Base-by-base conservation (phyloP, 2,797 vertebrate species). In the Smutsia gigantea region DNA sequence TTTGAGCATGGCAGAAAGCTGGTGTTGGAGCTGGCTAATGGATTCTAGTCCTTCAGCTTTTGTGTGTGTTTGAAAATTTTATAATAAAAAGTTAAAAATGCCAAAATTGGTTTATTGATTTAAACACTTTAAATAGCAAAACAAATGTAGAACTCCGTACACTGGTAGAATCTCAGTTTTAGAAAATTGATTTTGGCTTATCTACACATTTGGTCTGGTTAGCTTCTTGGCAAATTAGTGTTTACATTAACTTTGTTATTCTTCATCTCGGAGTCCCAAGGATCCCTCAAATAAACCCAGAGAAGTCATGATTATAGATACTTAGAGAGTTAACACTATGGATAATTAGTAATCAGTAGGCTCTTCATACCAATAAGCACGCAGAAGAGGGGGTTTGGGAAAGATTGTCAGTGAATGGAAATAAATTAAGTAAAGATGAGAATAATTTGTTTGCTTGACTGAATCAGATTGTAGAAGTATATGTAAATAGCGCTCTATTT, bases 301-400 rank as follows among this genome's bases (percentile, higher is more conserved):
- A 88, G 71, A 85, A 90, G 72, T 96, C 82, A 63, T 96, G 85
- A 95, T 96, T 96, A 95, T 72, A 69, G 88, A 88, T 53, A 87
- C 88, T 95, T 94, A 95, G 93, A 87, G 90, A 97, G 92, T 96
- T 97, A 97, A 90, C 66, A 31, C 93, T 82, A 72, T 75, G 96
- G 95, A 64, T 97, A 97, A 98, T 97, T 97, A 96, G 90, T 96
- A 83, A 96, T 96, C 96, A 97, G 93, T 78, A 75, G 42, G 81
- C 87, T 75, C 72, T 96, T 95, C 77, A 78, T 93, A 95, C 87
- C 97, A 97, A 46, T 94, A 92, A 94, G 90, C 78, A 59, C 83
- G 63, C 93, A 90, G 72, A 92, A 95, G 81, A 34, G 57, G 72
- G 92, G 81, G 71, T 55, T 72, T 92, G 92, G 92, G 95, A 68